phyloP scores from a whole-genome alignment of 2,113 vertebrate species.

The Bubo blakistoni region DNA sequence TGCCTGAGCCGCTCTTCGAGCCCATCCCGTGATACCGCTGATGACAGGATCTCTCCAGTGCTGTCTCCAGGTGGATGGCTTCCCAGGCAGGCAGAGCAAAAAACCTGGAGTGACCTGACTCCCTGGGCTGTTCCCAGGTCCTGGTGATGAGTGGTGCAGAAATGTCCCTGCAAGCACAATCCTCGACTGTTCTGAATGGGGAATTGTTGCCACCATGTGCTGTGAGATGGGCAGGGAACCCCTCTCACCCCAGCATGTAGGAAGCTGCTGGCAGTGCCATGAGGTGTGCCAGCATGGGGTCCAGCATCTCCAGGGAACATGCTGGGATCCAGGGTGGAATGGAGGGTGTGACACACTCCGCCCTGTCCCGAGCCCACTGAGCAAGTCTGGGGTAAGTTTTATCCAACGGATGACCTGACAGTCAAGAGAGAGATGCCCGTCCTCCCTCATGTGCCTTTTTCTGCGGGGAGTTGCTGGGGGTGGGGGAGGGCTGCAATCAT shows the following conservation, averaged over 20 bases:
- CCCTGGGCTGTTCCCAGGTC: not conserved
- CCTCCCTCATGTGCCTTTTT: not conserved
- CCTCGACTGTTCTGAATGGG: not conserved
- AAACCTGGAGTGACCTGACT: not conserved
- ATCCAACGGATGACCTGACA: not conserved
- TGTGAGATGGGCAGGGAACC: not conserved
- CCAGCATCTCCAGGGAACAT: not conserved
- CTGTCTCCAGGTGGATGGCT: rapidly evolving
- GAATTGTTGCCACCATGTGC: not conserved
- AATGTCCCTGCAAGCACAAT: not conserved
- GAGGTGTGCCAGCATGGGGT: not conserved
- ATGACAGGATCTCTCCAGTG: constrained; percentile 35
- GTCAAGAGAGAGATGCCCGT: rapidly evolving
- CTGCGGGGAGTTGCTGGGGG: not conserved
- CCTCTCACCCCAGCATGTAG: rapidly evolving
- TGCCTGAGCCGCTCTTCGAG: rapidly evolving
- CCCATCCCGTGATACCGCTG: rapidly evolving
- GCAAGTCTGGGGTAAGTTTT: not conserved
- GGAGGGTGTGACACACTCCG: not conserved
- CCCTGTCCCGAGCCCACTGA: not conserved
- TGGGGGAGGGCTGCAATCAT: not conserved
- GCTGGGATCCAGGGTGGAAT: not conserved
- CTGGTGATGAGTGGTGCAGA: constrained; percentile 1
- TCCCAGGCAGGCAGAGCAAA: not conserved
- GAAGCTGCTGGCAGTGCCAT: rapidly evolving